These are phyloP conservation scores for Gracilinanus agilis DNA, from an alignment of 2,113 vertebrate species.

Conservation along the genomic window DNA sequence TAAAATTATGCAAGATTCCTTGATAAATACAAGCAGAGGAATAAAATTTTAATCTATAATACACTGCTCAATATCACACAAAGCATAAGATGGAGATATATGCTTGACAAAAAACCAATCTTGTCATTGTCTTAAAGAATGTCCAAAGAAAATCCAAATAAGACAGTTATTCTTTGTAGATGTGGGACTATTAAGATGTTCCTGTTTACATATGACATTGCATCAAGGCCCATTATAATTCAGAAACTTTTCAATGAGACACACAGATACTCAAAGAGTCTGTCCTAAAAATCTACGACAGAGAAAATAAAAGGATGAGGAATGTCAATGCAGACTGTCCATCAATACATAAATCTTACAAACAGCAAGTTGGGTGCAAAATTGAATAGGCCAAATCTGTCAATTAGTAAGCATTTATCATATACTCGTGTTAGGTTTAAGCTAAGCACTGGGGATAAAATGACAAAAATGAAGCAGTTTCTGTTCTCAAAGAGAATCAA, in stretches of 20 bases:
- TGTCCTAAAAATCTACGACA: background rate
- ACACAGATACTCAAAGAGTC: background rate
- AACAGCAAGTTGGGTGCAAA: background rate
- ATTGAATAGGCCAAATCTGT: background rate
- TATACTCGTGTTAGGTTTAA: background rate
- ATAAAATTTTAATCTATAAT: conserved; percentile 23
- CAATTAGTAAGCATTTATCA: background rate
- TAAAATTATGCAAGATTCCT: background rate
- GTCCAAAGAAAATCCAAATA: background rate
- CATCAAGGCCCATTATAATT: background rate
- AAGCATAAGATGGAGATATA: background rate
- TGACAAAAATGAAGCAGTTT: background rate
- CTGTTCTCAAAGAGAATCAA: background rate
- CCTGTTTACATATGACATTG: background rate
- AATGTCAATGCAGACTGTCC: background rate
- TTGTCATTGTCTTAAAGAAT: background rate
- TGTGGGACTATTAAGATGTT: background rate
- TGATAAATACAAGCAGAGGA: background rate
- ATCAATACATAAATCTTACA: background rate
- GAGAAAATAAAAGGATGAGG: background rate
- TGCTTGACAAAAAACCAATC: background rate
- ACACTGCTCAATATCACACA: background rate
- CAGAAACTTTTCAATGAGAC: background rate
- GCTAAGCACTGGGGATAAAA: background rate
- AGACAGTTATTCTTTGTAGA: background rate